A percentile compares a stretch with the other conserved stretches of the same genome.
phyloP scores from a whole-genome alignment of 2,888 invertebrate species.

The Heliconius sara region DNA sequence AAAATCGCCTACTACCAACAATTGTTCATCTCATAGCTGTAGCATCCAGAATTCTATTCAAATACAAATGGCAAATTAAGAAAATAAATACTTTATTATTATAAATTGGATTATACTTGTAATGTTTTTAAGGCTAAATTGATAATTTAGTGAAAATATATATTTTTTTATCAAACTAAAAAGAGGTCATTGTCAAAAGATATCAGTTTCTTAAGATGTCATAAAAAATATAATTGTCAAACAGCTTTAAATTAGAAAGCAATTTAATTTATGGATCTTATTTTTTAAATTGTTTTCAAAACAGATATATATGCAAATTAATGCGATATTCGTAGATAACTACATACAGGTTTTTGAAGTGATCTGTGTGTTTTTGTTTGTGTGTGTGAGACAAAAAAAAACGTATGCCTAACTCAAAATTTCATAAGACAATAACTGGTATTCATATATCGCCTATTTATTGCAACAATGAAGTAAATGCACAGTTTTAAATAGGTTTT shows the following conservation, averaged over 20 bases:
- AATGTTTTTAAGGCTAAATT: constrained; percentile 13
- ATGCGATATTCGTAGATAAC: background rate
- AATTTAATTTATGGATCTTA: background rate
- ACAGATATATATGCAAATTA: constrained; percentile 13
- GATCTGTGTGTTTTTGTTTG: constrained; percentile 2
- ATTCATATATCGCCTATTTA: too few species aligned
- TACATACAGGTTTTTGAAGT: constrained; percentile 15
- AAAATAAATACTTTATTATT: background rate
- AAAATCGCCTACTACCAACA: background rate
- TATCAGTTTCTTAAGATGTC: background rate
- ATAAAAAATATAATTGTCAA: constrained; percentile 16
- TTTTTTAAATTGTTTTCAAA: background rate
- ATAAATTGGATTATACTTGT: background rate
- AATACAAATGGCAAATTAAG: background rate
- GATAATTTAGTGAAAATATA: constrained; percentile 1
- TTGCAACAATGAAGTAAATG: too few species aligned
- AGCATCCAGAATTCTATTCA: background rate
- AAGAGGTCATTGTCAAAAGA: constrained; percentile 24
- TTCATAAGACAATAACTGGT: background rate
- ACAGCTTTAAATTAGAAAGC: constrained; percentile 13
- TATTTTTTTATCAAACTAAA: constrained; percentile 3
- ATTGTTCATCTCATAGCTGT: background rate
- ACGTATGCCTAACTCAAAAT: background rate
- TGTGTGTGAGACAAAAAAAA: background rate
- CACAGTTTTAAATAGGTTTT: too few species aligned